phyloP scores from a whole-genome alignment of 2,888 invertebrate genomes.

The Archips xylosteana region DNA sequence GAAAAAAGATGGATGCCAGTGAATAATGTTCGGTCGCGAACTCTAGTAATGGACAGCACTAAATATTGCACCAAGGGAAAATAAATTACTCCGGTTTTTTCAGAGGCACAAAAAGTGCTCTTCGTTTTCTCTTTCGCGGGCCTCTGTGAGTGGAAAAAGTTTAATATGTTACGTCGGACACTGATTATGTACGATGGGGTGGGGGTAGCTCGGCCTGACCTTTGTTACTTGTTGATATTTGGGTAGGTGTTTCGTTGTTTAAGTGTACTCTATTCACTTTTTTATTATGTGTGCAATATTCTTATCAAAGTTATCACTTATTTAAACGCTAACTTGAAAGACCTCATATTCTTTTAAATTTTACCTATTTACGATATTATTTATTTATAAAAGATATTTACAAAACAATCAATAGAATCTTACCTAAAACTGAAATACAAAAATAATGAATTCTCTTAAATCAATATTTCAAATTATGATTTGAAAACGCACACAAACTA shows the following conservation, averaged over 20 bases:
- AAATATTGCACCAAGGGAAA: slow-evolving; percentile 84
- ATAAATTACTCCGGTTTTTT: slow-evolving; percentile 84
- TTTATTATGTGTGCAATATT: not conserved
- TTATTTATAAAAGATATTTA: no score
- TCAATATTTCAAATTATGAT: not conserved
- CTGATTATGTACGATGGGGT: slow-evolving; percentile 55
- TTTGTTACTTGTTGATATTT: slow-evolving; percentile 36
- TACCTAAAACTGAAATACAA: no score
- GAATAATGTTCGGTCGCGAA: slow-evolving; percentile 85
- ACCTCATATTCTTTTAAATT: not conserved
- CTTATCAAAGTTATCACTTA: no score
- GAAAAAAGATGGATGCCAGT: slow-evolving; percentile 82
- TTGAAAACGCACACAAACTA: not conserved
- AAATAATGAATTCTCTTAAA: not conserved
- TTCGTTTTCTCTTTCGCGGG: slow-evolving; percentile 77
- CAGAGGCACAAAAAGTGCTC: slow-evolving; percentile 79
- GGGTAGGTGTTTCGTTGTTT: slow-evolving; percentile 17
- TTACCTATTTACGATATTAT: no score
- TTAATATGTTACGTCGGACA: slow-evolving; percentile 73
- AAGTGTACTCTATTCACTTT: not conserved
- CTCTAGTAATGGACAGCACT: slow-evolving; percentile 85
- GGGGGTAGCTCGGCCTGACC: slow-evolving; percentile 38
- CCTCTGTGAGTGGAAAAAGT: slow-evolving; percentile 72
- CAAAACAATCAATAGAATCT: no score
- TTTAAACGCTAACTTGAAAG: not conserved